Evolutionary conservation across 2,113 vertebrate genomes (phyloP).

Genomic region (Chionis minor): DNA sequence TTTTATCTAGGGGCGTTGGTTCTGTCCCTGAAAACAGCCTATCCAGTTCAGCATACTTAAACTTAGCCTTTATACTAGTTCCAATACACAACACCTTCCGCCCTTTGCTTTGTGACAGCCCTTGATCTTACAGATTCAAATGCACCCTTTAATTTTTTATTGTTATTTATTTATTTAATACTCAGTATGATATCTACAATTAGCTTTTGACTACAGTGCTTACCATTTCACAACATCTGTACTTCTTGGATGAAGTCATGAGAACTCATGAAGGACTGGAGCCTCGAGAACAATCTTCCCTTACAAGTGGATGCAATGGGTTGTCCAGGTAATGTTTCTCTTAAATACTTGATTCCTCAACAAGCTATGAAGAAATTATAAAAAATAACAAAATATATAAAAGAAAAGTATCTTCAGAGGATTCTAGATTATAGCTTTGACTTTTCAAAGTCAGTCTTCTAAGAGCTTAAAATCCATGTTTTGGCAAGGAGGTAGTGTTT

Average conservation of each 20-base stretch:
- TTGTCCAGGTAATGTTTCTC: neutral
- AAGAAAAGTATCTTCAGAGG: neutral
- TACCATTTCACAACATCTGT: neutral
- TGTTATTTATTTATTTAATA: neutral
- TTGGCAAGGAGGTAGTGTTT: neutral
- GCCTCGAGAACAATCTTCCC: neutral
- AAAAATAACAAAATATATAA: neutral
- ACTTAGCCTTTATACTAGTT: neutral
- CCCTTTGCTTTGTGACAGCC: neutral
- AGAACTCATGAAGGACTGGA: neutral
- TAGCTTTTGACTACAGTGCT: neutral
- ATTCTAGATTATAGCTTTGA: neutral
- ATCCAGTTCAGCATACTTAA: neutral
- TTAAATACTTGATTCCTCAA: neutral
- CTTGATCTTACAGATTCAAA: neutral
- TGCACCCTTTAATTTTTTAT: neutral
- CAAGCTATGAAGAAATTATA: neutral
- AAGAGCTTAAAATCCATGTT: neutral
- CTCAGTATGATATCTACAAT: neutral
- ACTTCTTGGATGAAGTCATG: neutral
- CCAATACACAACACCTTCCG: neutral
- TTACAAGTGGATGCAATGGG: neutral
- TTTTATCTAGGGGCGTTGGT: neutral
- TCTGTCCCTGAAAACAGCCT: neutral
- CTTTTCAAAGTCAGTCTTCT: neutral